Evolutionary conservation across 2,797 vertebrate species (phyloP).

Genomic region (Danio choprae): DNA sequence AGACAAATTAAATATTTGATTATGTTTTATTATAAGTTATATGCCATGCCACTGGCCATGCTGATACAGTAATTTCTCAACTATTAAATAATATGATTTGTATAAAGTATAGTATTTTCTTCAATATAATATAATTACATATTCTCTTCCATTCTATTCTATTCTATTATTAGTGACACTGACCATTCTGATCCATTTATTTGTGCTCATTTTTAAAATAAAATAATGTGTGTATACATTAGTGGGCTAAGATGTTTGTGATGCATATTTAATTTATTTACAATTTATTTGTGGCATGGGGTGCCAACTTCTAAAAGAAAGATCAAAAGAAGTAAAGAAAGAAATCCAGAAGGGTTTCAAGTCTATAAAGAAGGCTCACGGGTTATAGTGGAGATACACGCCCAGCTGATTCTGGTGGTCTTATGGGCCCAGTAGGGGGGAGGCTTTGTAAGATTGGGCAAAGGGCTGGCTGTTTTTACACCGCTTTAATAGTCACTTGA

Average conservation of each 20-base stretch:
- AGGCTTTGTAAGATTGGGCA: constrained; percentile 44
- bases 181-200: too few relatives aligned
- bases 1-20: too few relatives aligned
- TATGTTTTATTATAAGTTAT: too few relatives aligned
- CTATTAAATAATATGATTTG: too few relatives aligned
- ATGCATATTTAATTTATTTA: background rate
- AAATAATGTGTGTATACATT: background rate
- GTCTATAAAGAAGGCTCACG: constrained; percentile 50
- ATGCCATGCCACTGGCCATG: too few relatives aligned
- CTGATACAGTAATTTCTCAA: too few relatives aligned
- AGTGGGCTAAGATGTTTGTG: background rate
- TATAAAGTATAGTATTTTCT: too few relatives aligned
- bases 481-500: constrained; percentile 54
- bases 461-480: constrained; percentile 56
- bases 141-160: too few relatives aligned
- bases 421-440: constrained; percentile 52
- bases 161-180: too few relatives aligned
- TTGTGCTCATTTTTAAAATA: too few relatives aligned
- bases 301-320: constrained; percentile 5
- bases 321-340: background rate
- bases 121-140: too few relatives aligned
- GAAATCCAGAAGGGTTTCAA: constrained; percentile 37
- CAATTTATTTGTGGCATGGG: background rate
- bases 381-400: constrained; percentile 51
- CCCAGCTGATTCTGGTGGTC: constrained; percentile 56